phyloP scores from a whole-genome alignment of 2,888 invertebrate species.

The Cheiracanthium punctorium region DNA sequence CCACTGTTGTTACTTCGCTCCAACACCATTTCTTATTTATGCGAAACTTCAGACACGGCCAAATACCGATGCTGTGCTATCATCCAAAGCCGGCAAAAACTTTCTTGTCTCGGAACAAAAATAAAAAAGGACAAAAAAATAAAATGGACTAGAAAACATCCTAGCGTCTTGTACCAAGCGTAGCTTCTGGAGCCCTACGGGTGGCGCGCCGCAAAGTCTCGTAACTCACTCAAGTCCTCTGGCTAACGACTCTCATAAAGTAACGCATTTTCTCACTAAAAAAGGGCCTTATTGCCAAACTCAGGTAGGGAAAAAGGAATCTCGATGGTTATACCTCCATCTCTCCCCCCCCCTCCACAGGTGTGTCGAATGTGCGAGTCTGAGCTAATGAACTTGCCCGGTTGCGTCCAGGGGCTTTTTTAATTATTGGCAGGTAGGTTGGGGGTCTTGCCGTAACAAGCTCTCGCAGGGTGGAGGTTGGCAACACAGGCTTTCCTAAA shows the following conservation, averaged over 20 bases:
- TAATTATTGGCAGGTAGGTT: conserved; percentile 62
- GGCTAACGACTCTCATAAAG: conserved; percentile 66
- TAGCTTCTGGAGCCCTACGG: conserved; percentile 49
- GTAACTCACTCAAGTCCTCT: conserved; percentile 61
- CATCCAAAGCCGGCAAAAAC: neutral
- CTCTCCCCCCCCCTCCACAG: conserved; percentile 37
- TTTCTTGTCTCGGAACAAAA: neutral
- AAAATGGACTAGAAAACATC: neutral
- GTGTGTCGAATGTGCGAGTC: conserved; percentile 55
- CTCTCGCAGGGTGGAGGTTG: conserved; percentile 37
- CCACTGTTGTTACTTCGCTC: neutral
- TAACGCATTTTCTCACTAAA: conserved; percentile 55
- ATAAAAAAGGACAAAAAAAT: neutral
- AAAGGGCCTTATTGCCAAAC: conserved; percentile 30
- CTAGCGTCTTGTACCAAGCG: conserved; percentile 30
- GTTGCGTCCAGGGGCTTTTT: conserved; percentile 25
- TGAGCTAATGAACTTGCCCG: conserved; percentile 60
- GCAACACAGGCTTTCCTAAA: neutral
- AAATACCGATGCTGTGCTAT: no score
- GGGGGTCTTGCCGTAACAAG: conserved; percentile 62
- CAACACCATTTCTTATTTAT: neutral
- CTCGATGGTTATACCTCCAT: neutral
- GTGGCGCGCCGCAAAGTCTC: conserved; percentile 25
- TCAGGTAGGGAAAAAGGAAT: neutral
- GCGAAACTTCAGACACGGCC: neutral